Evolutionary conservation across 1,140 invertebrate genomes (phyloP), one percentile per base, ranked within the genome.

Genomic region (Drosophila pseudoobscura): DNA sequence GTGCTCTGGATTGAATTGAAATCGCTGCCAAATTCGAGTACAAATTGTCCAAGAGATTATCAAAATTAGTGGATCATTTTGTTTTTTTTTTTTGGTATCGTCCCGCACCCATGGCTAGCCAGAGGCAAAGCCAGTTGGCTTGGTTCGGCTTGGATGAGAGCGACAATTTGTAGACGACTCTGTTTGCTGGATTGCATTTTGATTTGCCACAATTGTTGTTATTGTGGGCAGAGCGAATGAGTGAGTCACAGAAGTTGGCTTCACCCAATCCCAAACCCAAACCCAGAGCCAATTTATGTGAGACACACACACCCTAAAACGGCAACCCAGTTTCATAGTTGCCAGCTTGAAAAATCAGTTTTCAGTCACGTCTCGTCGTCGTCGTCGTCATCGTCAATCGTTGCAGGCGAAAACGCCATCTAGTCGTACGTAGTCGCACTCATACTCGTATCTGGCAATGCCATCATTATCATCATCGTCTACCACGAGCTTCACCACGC

Each of bases 111-210:
- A 35, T 35, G 2, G 31, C 31, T 35, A 35, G 31, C 35, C 11
- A 13, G 11, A 39, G 35, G 11, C 35, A 39, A 39, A 39, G 35
- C 31, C 31, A 11, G 31, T 35, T 9, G 3, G 31, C 4, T 39
- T 2, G 35, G 3, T 39, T 39, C 35, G 35, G 29, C 2, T 11
- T 35, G 11, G 35, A 13, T 35, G 13, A 51, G 22, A 60, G 39
- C 17, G 29, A 47, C 17, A 39, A 49, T 17, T 26, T 44, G 31
- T 56, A 49, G 50, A 55, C 31, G 53, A 41, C 50, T 46, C 46
- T 55, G 24, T 65, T 46, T 24, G 46, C 39, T 74, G 79, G n/a
- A 56, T 35, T 69, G 65, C 79, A 82, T 83, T 82, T 78, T 78
- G 54, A 82, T 75, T 82, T 75, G 74, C 78, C 59, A 82, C 78